Evolutionary conservation across 1,140 invertebrate species (phyloP), one percentile per base, ranked within the genome.

Genomic region (Triops longicaudatus): DNA sequence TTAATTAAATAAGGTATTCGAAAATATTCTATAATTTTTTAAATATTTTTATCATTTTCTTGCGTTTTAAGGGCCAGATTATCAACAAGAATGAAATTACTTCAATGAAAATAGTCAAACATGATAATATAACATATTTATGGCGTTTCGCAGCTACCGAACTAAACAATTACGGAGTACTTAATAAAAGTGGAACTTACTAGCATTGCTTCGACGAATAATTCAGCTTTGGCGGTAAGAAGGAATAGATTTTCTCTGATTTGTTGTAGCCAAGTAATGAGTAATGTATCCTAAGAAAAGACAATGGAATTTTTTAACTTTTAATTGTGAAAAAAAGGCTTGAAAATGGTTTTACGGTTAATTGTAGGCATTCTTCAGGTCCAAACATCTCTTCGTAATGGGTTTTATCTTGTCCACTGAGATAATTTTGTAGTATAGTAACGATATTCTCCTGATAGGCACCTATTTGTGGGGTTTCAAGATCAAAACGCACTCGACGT

Each of bases 161-260:
- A n/a, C n/a, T n/a, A n/a, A n/a, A n/a, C n/a, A n/a, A n/a, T n/a
- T n/a, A n/a, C n/a, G n/a, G n/a, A n/a, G n/a, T n/a, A n/a, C n/a
- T n/a, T n/a, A n/a, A n/a, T n/a, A n/a, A 44, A 44, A 63, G 50
- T 63, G 1, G 37, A 77, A 31, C 43, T 73, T n/a, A 28, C 42
- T 17, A 77, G 72, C 71, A 77, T 11, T 10, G 76, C 76, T 44
- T 77, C 72, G 1, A 77, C 76, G 73, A 77, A 77, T 17, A 17
- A 22, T 43, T 77, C 76, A 26, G 73, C 76, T 44, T 73, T 73
- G 17, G 76, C 41, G 27, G 28, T 43, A 26, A 77, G 76, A 10
- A 73, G 31, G 11, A 31, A 73, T 14, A 73, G 73, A 14, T 37
- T 31, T 11, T 43, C 50, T 11, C 73, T 73, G 14, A 77, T 22